Evolutionary conservation across 2,888 invertebrate species (phyloP), one percentile per base, ranked within the genome.

Genomic region (Cremastinae sp.): DNA sequence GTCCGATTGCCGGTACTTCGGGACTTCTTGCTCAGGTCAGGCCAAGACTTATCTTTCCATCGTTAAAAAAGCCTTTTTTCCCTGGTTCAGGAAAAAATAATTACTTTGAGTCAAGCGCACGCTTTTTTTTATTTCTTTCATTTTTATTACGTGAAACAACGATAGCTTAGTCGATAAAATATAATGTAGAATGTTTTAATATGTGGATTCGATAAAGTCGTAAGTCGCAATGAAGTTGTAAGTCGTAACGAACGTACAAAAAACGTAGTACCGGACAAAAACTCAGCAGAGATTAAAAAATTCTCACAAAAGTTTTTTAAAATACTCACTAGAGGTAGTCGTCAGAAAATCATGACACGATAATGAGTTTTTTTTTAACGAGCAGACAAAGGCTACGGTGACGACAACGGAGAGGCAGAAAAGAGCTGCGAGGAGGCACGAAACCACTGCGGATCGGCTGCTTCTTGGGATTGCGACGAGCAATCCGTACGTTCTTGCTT

Each of bases 381-480:
- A 45, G 66, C 58, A 65, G 64, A 79, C 73, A 69, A 74, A 58
- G 77, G 74, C 72, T 72, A 64, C 61, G 76, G 74, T 74, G 76
- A 79, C 10, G 61, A 74, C 54, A 38, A 68, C 62, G 61, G 28
- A 36, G 69, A 65, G 28, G 53, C 65, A 28, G 59, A 43, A 43
- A 28, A 36, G 53, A 69, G 16, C 12, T 34, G 8, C 45, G 45
- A 45, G 64, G 66, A 65, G 61, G 47, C 36, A 49, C 69, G 68
- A 64, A 71, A 78, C 75, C 75, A 73, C 66, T 79, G 78, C 66
- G 78, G 79, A 70, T 16, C 69, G 41, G 47, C 71, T 47, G 75
- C 28, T 51, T 71, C 71, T 68, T 71, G 64, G 78, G 68, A 61
- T 61, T 74, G 59, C 53, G 65, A 65, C 34, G 59, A 49, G 34